These are phyloP conservation scores for Stichopus chloronotus DNA, from an alignment of 35 echinoderm and acorn worm species.

Conservation along the genomic window DNA sequence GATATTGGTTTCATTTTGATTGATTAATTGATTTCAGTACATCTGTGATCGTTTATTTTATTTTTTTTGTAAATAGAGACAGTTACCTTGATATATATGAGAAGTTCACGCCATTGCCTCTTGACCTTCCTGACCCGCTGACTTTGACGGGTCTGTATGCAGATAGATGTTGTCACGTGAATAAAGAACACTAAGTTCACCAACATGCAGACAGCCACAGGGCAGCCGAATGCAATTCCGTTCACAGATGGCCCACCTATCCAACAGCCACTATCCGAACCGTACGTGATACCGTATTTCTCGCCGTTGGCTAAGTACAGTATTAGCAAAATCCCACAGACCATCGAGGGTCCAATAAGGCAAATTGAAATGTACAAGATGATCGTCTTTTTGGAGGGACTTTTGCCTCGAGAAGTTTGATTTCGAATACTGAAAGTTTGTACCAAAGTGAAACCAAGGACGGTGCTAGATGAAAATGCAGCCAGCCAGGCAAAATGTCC, in stretches of 20 bases:
- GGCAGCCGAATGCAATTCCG: constrained; percentile 19
- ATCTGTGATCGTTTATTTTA: too few relatives aligned
- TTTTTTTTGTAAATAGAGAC: too few relatives aligned
- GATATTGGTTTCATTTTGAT: too few relatives aligned
- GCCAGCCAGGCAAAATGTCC: constrained; percentile 42
- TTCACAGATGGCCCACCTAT: constrained; percentile 30
- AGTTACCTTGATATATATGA: constrained; percentile 35
- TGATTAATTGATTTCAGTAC: too few relatives aligned
- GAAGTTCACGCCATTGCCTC: background rate
- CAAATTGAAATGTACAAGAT: constrained; percentile 8
- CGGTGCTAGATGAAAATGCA: constrained; percentile 16
- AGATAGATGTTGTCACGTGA: constrained; percentile 12
- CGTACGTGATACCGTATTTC: constrained; percentile 15
- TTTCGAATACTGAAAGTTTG: constrained; percentile 20
- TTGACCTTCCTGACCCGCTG: background rate
- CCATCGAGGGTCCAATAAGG: background rate
- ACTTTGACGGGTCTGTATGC: background rate
- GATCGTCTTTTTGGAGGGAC: background rate
- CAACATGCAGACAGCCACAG: constrained; percentile 9
- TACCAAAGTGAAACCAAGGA: constrained; percentile 28
- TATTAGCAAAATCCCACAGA: background rate
- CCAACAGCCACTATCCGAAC: constrained; percentile 15
- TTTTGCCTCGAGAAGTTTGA: background rate
- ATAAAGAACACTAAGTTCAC: constrained; percentile 37
- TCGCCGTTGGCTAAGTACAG: background rate